Base-by-base conservation (phyloP, 2,888 invertebrate species). In the Pristionchus arcanus region DNA sequence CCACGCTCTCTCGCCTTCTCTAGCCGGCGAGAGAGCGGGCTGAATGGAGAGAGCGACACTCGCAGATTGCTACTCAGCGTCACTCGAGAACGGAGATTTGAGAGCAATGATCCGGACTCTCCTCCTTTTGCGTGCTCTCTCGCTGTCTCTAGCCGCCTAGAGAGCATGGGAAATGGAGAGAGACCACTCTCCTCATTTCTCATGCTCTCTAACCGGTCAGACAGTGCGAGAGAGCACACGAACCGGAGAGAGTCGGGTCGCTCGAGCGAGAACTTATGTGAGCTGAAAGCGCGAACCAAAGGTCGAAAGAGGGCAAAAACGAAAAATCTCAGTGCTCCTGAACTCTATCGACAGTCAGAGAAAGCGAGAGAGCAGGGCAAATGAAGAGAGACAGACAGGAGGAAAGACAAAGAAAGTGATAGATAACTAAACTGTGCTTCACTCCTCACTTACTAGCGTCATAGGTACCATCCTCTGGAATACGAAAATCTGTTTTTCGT, bases 381-480 rank as follows among this genome's bases (percentile, higher is more conserved):
- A 63, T 0, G 34, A 28, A 87, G 53, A 55, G 31, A 59, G 84
- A 84, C 59, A 59, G 84, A 59, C 59, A 31, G 13, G 53, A 49
- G 53, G n/a, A 42, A 49, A 16, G 83, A 55, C 16, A 84, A 13
- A 55, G 49, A 84, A 25, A 55, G 5, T 28, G 59, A 59, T 25
- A 84, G 68, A n/a, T 25, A 68, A 87, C 42, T n/a, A 28, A 87
- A 68, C 3, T 13, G 63, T n/a, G n/a, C n/a, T n/a, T 16, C 87
- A 87, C 87, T 42, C 87, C 68, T 59, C 28, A 88, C 87, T 88
- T 55, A 88, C 87, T 74, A 74, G 55, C 31, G 31, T 88, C 87
- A 88, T 53, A 74, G 21, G 87, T 88, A 34, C 87, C 87, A 34
- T 88, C 53, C 71, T 74, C 87, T 88, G 87, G 25, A 88, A 88